These are phyloP conservation scores for Nemopilema nomurai DNA, from an alignment of 30 jellyfish, hydroid and myxozoan genomes.

Conservation along the genomic window DNA sequence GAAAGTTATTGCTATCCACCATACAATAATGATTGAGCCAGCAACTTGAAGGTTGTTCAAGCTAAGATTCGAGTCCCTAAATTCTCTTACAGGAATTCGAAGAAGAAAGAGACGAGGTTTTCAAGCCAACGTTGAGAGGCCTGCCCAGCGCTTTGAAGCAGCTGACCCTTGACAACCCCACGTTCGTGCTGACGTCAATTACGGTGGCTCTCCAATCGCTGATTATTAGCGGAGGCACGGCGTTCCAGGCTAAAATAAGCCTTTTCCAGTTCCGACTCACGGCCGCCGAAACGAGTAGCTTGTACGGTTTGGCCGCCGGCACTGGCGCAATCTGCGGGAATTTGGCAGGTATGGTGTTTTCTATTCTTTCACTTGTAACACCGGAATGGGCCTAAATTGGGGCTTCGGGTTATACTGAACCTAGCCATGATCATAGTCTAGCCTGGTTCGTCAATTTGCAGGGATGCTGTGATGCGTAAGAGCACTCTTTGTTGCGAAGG, in stretches of 20 bases:
- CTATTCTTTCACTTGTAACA: background rate
- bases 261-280: constrained; percentile 74
- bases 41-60: no score
- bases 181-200: constrained; percentile 52
- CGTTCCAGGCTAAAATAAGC: constrained; percentile 69
- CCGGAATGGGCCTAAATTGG: no score
- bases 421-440: no score
- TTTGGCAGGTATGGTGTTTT: constrained; percentile 38
- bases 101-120: background rate
- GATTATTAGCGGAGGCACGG: constrained; percentile 32
- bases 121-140: constrained; percentile 4
- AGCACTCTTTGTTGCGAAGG: no score
- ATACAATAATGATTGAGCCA: no score
- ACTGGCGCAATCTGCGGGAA: constrained; percentile 52
- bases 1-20: no score
- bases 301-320: constrained; percentile 36
- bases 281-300: constrained; percentile 33
- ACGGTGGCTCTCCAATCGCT: constrained; percentile 50
- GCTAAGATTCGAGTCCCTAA: background rate
- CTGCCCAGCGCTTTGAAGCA: constrained; percentile 16
- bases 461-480: no score
- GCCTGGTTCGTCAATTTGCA: no score
- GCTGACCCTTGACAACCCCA: constrained; percentile 42
- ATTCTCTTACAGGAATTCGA: background rate
- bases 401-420: no score